Evolutionary conservation across 2,113 vertebrate species (phyloP).

Genomic region (Saimiri boliviensis): DNA sequence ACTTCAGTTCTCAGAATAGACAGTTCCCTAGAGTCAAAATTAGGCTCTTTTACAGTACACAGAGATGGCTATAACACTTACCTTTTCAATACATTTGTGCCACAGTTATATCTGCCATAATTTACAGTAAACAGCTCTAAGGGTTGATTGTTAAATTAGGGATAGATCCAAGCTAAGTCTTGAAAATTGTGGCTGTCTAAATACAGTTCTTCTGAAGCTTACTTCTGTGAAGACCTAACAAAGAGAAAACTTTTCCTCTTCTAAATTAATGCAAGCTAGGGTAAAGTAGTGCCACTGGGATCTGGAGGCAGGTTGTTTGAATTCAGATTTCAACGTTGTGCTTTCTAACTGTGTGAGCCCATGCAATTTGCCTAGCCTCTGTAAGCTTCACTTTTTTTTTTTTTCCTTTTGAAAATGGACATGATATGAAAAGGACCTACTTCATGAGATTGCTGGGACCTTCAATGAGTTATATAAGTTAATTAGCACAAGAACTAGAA

Average conservation of each 20-base stretch:
- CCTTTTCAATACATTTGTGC: not conserved
- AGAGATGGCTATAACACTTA: not conserved
- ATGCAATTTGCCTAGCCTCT: not conserved
- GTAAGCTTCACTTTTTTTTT: not conserved
- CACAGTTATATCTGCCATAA: not conserved
- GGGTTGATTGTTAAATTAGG: not conserved
- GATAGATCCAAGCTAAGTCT: not conserved
- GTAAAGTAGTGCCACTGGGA: not conserved
- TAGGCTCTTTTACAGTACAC: not conserved
- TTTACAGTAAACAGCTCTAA: not conserved
- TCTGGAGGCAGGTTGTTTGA: not conserved
- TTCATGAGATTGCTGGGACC: not conserved
- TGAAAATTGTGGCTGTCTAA: not conserved
- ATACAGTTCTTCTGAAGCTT: not conserved
- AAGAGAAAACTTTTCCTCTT: not conserved
- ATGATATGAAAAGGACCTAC: not conserved
- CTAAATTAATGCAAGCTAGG: not conserved
- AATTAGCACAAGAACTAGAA: not conserved
- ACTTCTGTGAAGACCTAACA: not conserved
- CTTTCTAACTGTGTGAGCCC: not conserved
- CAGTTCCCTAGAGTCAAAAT: not conserved
- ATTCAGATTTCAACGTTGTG: not conserved
- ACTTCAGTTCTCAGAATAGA: not conserved
- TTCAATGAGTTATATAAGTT: not conserved
- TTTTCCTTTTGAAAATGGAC: not conserved